Base-by-base conservation (phyloP, 64 coral and sea anemone species). In the Montipora capricornis region DNA sequence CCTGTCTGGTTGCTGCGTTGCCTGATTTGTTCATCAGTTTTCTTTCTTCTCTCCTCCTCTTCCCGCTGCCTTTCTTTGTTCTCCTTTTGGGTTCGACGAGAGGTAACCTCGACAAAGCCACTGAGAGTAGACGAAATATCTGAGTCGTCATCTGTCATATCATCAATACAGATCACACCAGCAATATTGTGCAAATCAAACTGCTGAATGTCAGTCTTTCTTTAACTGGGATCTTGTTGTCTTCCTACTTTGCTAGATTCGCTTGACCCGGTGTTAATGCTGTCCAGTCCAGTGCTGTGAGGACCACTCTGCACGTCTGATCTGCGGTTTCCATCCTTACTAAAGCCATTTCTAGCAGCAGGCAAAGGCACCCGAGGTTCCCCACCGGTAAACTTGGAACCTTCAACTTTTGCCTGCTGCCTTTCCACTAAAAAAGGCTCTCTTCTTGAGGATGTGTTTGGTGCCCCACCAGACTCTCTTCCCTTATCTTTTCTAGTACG, bases 351-450 rank as follows among this genome's bases (percentile, higher is more conserved):
- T 89, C 91, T 94, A 92, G 92, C 98, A 99, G 98, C 98, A 99
- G 98, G 92, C 91, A 96, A 94, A 78, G 95, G 76, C 57, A 53
- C 84, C 86, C 87, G 91, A 95, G 94, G 89, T 77, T 96, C 96
- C 89, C 83, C 83, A 90, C 88, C 88, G 69, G 84, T 76, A 84
- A 71, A 48, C 79, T 91, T 93, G 77, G 98, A 96, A 96, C 98
- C 98, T 47, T 94, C 98, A 96, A 75, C 95, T 94, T 94, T 94
- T 96, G 91, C 98, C 98, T 99, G 98, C 96, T 98, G 96, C 98
- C 83, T 99, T 96, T 99, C 95, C 53, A 78, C 95, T 99, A 99
- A 99, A 99, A 99, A 99, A 99, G 94, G 69, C 88, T 99, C 98
- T 57, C 89, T 76, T 61, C 96, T 90, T 80, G 90, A 92, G 55